These are phyloP conservation scores for Sinelater perroti DNA, from an alignment of 2,888 invertebrate genomes.

Conservation along the genomic window DNA sequence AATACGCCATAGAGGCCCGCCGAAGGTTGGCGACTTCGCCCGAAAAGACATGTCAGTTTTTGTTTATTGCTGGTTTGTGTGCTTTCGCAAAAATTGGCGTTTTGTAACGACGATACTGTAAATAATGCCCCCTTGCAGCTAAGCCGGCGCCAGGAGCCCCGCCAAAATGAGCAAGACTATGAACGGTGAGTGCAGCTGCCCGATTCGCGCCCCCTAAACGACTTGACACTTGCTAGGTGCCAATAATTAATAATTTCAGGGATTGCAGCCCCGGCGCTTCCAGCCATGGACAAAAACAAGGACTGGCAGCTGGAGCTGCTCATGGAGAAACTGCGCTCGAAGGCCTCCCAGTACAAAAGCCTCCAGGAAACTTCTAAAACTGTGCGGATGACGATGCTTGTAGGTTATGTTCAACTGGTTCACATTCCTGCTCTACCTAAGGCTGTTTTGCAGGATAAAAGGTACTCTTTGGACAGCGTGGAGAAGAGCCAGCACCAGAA, in stretches of 20 bases:
- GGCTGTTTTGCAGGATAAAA: conserved; percentile 76
- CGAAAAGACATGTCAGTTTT: conserved; percentile 30
- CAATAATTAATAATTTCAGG: conserved; percentile 22
- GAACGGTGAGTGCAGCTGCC: conserved; percentile 15
- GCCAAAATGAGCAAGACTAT: conserved; percentile 17
- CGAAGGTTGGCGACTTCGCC: conserved; percentile 1
- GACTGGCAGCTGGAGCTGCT: conserved; percentile 85
- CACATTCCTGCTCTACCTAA: conserved; percentile 17
- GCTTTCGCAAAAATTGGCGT: conserved; percentile 17
- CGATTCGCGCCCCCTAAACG: too few species aligned
- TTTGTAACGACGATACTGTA: conserved; percentile 3
- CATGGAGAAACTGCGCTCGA: conserved; percentile 91
- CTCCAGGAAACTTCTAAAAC: conserved; percentile 88
- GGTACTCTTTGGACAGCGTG: conserved; percentile 84
- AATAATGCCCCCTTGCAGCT: conserved; percentile 12
- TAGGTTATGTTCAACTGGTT: conserved; percentile 59
- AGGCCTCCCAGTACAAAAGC: conserved; percentile 81
- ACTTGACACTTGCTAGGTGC: conserved; percentile 18
- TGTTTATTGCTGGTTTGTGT: conserved; percentile 28
- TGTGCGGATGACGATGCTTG: conserved; percentile 85
- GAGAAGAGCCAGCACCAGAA: conserved; percentile 88
- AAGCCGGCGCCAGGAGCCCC: conserved; percentile 4
- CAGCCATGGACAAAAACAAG: conserved; percentile 67
- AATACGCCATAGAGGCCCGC: too few species aligned
- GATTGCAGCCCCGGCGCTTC: conserved; percentile 2